Evolutionary conservation across 2,113 vertebrate species (phyloP).

Genomic region (Elanus axillaris): DNA sequence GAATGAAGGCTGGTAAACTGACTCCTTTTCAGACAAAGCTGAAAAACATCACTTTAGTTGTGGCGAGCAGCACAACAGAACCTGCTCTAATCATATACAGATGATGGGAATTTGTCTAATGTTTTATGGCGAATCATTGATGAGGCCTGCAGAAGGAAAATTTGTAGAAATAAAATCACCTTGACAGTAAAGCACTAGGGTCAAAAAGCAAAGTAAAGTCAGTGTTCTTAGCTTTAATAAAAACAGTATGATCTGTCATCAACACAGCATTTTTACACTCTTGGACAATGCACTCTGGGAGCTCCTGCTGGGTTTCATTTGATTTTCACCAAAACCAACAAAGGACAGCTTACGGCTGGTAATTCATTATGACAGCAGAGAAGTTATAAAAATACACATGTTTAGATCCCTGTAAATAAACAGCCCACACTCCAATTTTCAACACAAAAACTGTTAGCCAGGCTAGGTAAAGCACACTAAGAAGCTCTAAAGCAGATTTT

Average conservation of each 20-base stretch:
- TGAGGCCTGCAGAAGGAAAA: slow-evolving; percentile 81
- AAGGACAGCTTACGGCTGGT: slow-evolving; percentile 79
- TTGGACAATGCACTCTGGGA: slow-evolving; percentile 79
- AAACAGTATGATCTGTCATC: slow-evolving; percentile 93
- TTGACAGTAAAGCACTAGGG: slow-evolving; percentile 84
- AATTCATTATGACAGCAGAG: slow-evolving; percentile 85
- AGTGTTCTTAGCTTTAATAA: slow-evolving; percentile 89
- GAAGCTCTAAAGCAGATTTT: background rate
- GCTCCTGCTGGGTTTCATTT: slow-evolving; percentile 88
- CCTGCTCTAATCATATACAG: slow-evolving; percentile 84
- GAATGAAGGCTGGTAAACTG: slow-evolving; percentile 60
- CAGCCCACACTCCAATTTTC: slow-evolving; percentile 44
- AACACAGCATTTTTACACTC: slow-evolving; percentile 80
- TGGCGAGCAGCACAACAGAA: slow-evolving; percentile 70
- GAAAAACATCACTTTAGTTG: slow-evolving; percentile 57
- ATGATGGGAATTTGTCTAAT: slow-evolving; percentile 85
- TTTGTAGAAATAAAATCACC: slow-evolving; percentile 93
- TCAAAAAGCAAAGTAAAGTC: slow-evolving; percentile 88
- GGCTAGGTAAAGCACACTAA: background rate
- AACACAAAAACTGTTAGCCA: slow-evolving; percentile 14
- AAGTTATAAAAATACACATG: slow-evolving; percentile 75
- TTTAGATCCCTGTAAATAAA: slow-evolving; percentile 74
- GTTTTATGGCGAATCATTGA: slow-evolving; percentile 80
- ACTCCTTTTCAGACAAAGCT: slow-evolving; percentile 69
- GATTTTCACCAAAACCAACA: slow-evolving; percentile 82